Evolutionary conservation across 2,113 vertebrate species (phyloP).

Genomic region (Erpornis zantholeuca): DNA sequence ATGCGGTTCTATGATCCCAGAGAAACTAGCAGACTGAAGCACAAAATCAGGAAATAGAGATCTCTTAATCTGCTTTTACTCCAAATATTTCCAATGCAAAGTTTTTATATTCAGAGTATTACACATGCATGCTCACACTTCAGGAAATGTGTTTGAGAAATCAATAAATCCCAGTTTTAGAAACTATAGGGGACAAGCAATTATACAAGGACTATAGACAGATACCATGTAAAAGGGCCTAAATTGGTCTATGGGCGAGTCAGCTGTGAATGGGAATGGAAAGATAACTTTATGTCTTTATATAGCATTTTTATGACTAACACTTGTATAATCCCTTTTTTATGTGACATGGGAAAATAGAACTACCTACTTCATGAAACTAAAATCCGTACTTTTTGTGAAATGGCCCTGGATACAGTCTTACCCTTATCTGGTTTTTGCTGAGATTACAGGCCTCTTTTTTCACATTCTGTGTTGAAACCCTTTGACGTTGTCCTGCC

Average conservation of each 20-base stretch:
- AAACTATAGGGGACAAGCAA: neutral
- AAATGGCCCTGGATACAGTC: neutral
- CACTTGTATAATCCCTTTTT: neutral
- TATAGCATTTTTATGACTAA: neutral
- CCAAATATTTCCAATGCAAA: neutral
- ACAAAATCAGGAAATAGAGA: neutral
- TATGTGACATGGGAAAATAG: neutral
- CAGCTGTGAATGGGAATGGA: neutral
- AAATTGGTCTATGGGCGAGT: neutral
- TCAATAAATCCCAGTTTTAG: neutral
- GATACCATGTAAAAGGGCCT: neutral
- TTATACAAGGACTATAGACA: neutral
- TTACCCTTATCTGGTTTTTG: neutral
- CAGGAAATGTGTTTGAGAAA: neutral
- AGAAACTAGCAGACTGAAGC: neutral
- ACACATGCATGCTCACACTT: neutral
- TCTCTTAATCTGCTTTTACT: neutral
- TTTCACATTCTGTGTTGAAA: neutral
- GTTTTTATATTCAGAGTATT: neutral
- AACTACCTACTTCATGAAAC: neutral
- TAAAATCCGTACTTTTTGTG: neutral
- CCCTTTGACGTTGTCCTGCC: neutral
- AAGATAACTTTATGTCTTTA: neutral
- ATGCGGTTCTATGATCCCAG: neutral
- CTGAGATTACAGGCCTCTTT: neutral